A percentile compares a stretch with the other conserved stretches of the same genome.
Conservation (phyloP, 2,888 invertebrate species). For the Macrophya alboannulata region DNA sequence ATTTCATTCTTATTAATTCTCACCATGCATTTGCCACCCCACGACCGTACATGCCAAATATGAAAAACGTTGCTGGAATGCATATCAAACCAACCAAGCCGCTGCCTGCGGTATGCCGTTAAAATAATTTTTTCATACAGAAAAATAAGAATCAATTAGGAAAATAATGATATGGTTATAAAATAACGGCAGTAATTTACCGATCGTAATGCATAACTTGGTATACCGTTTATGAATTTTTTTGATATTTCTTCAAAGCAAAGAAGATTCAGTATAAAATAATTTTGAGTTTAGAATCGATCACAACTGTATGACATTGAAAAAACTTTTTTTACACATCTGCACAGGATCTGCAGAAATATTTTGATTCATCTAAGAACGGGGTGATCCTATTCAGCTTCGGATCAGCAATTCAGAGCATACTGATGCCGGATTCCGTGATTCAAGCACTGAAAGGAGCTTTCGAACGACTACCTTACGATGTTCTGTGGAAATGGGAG, state of each 20-base stretch:
- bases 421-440: slow-evolving; percentile 69
- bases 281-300: not conserved
- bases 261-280: not conserved
- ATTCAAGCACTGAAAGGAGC: slow-evolving; percentile 72
- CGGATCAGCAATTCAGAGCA: slow-evolving; percentile 75
- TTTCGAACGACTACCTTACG: slow-evolving; percentile 74
- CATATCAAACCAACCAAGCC: slow-evolving; percentile 52
- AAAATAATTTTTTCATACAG: not conserved
- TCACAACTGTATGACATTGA: not conserved
- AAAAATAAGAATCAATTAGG: not conserved
- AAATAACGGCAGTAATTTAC: too few relatives aligned
- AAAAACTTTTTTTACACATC: not conserved
- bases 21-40: slow-evolving; percentile 76
- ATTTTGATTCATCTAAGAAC: slow-evolving; percentile 52
- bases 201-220: not conserved
- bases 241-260: not conserved
- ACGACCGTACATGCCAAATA: slow-evolving; percentile 77
- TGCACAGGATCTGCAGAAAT: slow-evolving; percentile 56
- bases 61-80: slow-evolving; percentile 78
- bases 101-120: slow-evolving; percentile 41
- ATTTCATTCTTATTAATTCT: slow-evolving; percentile 75
- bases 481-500: slow-evolving; percentile 78
- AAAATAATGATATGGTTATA: not conserved
- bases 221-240: not conserved
- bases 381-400: slow-evolving; percentile 75